Base-by-base conservation (phyloP, 1,140 invertebrate species). In the Pentalonia nigronervosa region DNA sequence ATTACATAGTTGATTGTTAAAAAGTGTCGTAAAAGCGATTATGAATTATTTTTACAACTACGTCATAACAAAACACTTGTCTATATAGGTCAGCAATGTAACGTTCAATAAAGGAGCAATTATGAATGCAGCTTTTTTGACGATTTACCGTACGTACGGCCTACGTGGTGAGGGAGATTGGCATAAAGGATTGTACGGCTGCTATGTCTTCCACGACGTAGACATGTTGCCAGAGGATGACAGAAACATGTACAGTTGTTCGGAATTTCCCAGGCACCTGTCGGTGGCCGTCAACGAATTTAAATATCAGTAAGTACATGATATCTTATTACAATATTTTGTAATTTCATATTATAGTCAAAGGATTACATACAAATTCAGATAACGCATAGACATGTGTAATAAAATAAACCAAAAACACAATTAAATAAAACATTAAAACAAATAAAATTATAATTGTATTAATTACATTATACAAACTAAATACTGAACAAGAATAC, bases 191-290 rank as follows among this genome's bases (percentile, higher is more conserved):
- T 92, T 93, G 91, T 96, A 95, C 94, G 95, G 96, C 86, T 97
- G 97, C 94, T 96, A 96, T 94, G 95, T 97, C 53, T 97, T 97
- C 94, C 97, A 97, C 94, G 97, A 97, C 94, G 97, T 97, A 2
- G 97, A 97, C 94, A 95, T 97, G 93, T 95, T 97, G 14, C 96
- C 96, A 1, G 96, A 97, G 95, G 96, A 97, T 94, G 96, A 97
- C 94, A 95, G 96, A 36, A 97, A 97, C 94, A 94, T 96, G 50
- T 97, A 97, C 94, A 95, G 96, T 8, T 97, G 97, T 95, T 96
- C 96, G 8, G 94, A 95, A 76, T 95, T 96, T 93, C 97, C 97
- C 0, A 94, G 96, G 21, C 97, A 97, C 94, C 95, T 97, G 95
- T 96, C 96, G 23, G 96, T 96, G 8, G 96, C 96, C 45, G 96